These are phyloP conservation scores for Himalopsyche kuldschensis DNA, from an alignment of 2,888 invertebrate species.

Conservation along the genomic window DNA sequence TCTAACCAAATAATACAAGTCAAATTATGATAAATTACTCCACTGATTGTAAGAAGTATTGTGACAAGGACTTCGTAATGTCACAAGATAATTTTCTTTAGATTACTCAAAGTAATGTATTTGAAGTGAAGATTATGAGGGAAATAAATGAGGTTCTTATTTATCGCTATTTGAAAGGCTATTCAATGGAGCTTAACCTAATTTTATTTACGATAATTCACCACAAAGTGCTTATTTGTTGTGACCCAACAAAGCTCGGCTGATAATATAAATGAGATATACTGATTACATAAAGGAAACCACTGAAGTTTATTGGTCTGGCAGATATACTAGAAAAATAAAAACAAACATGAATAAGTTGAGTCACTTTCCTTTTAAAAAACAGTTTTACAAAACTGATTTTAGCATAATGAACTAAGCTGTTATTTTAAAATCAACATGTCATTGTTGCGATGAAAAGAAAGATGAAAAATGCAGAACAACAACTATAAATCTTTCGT, in stretches of 20 bases:
- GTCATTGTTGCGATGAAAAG: too few species aligned
- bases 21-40: constrained; percentile 17
- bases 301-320: too few species aligned
- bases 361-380: too few species aligned
- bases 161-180: neutral
- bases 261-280: neutral
- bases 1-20: constrained; percentile 10
- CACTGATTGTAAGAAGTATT: neutral
- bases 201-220: neutral
- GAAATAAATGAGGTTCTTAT: neutral
- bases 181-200: neutral
- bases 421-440: too few species aligned
- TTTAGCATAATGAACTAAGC: too few species aligned
- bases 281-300: neutral
- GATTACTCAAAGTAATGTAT: neutral
- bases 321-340: too few species aligned
- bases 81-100: neutral
- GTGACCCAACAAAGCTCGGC: neutral
- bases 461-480: too few species aligned
- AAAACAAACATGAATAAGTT: too few species aligned
- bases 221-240: neutral
- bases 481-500: too few species aligned
- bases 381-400: too few species aligned
- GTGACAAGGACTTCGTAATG: neutral
- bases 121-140: neutral